Evolutionary conservation across 1,140 invertebrate genomes (phyloP), one percentile per base, ranked within the genome.

Genomic region (Zaprionus taronus): DNA sequence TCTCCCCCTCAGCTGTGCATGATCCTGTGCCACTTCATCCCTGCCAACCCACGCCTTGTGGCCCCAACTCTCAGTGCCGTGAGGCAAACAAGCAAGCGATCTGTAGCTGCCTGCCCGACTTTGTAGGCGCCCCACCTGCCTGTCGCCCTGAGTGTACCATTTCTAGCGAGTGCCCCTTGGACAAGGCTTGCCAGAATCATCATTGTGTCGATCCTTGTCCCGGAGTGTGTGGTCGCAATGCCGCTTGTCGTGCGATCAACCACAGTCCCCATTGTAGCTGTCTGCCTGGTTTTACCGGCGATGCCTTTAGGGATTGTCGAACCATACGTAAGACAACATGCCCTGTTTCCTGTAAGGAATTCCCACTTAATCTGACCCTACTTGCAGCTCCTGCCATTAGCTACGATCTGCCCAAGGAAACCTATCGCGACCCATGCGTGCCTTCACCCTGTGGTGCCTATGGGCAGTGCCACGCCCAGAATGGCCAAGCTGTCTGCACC

Each of bases 131-230:
- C 24, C 96, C 97, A 53, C 96, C 97, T 38, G 93, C 94, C 26
- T 97, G 97, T 80, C 94, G 96, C 91, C 96, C 97, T 14, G 97
- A 98, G 93, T 98, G 97, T 91, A 93, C 97, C 26, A 95, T 97
- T 5, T 97, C 96, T 76, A 95, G 95, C 2, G 97, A 98, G 93
- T 98, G 97, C 92, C 93, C 96, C 1, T 94, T 95, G 44, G 95
- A 95, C 44, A 95, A 96, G 89, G 96, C 97, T 11, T 98, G 97
- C 83, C 94, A 97, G 5, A 96, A 96, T 86, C 95, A 97, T 74
- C 97, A 96, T 81, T 98, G 97, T 92, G 95, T 96, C 0, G 96
- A 98, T 93, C 97, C 97, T 3, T 98, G 97, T 91, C 93, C 95
- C 0, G 96, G 96, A 20, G 95, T 96, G 2, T 98, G 97, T 92